Conservation (phyloP, 1,140 invertebrate species). For the Meloidogyne hapla region DNA sequence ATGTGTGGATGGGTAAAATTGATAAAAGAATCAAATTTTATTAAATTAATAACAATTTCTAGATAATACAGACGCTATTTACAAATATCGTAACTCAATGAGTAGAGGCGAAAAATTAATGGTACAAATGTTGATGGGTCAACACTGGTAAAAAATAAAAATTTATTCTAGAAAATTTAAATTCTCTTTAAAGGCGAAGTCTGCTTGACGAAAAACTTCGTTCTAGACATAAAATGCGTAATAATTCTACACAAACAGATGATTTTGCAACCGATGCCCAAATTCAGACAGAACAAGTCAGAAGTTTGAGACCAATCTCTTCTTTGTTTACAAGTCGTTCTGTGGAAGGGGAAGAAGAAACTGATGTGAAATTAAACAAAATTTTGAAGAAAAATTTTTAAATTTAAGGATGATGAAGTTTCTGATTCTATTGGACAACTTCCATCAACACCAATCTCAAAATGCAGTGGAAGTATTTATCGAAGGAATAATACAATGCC, state of each 20-base stretch:
- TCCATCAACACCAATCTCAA: not conserved
- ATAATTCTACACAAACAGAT: slow-evolving; percentile 38
- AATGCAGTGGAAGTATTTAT: not conserved
- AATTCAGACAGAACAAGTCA: slow-evolving; percentile 38
- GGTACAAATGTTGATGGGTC: slow-evolving; percentile 38
- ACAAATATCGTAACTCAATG: slow-evolving; percentile 41
- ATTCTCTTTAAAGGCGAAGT: slow-evolving; percentile 15
- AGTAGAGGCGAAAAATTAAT: slow-evolving; percentile 25
- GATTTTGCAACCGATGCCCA: slow-evolving; percentile 37
- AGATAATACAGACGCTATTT: slow-evolving; percentile 28
- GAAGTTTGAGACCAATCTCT: slow-evolving; percentile 13
- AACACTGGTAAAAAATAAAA: slow-evolving; percentile 25
- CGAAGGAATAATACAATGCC: slow-evolving; percentile 9
- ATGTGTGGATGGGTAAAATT: too few relatives aligned
- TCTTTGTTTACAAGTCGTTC: slow-evolving; percentile 7
- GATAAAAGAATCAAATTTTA: too few relatives aligned
- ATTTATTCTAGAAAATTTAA: slow-evolving; percentile 11
- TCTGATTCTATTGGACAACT: not conserved
- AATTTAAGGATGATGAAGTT: not conserved
- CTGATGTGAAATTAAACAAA: not conserved
- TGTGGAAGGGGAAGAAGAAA: slow-evolving; percentile 23
- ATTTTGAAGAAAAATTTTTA: not conserved
- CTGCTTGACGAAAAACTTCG: slow-evolving; percentile 42
- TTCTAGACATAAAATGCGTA: slow-evolving; percentile 40
- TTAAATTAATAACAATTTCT: not conserved